These are phyloP conservation scores for Nasalis larvatus DNA, from an alignment of 2,113 vertebrate species.

Conservation along the genomic window DNA sequence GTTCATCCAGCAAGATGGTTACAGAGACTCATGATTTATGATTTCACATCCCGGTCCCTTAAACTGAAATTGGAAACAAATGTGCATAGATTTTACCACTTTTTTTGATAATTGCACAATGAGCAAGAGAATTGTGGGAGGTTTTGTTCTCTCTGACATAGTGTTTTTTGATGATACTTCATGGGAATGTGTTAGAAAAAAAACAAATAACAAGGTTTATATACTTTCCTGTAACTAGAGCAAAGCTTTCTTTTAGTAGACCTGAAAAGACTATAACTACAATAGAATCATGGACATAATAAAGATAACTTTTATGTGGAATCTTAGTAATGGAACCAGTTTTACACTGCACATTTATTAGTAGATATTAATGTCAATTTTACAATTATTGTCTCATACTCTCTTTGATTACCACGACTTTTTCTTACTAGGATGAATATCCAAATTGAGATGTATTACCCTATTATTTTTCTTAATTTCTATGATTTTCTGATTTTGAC, in stretches of 20 bases:
- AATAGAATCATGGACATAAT: not conserved
- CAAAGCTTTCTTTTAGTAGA: not conserved
- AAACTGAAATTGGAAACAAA: conserved; percentile 38
- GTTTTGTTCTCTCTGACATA: conserved; percentile 12
- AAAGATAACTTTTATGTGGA: not conserved
- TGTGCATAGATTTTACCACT: not conserved
- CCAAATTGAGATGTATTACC: not conserved
- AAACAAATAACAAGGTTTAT: not conserved
- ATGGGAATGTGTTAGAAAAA: not conserved
- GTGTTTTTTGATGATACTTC: conserved; percentile 30
- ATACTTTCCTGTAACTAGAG: not conserved
- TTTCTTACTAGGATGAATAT: not conserved
- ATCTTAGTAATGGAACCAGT: not conserved
- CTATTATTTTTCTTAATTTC: conserved; percentile 23
- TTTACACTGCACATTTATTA: not conserved
- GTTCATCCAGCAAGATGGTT: not conserved
- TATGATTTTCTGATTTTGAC: not conserved
- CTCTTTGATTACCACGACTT: not conserved
- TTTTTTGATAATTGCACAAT: not conserved
- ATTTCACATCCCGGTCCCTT: conserved; percentile 11
- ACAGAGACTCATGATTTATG: not conserved
- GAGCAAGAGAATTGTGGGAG: not conserved
- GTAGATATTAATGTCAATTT: not conserved
- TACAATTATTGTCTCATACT: not conserved
- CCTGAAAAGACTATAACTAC: not conserved